phyloP scores from a whole-genome alignment of 1,140 invertebrate species.

The Diorhabda elongata region DNA sequence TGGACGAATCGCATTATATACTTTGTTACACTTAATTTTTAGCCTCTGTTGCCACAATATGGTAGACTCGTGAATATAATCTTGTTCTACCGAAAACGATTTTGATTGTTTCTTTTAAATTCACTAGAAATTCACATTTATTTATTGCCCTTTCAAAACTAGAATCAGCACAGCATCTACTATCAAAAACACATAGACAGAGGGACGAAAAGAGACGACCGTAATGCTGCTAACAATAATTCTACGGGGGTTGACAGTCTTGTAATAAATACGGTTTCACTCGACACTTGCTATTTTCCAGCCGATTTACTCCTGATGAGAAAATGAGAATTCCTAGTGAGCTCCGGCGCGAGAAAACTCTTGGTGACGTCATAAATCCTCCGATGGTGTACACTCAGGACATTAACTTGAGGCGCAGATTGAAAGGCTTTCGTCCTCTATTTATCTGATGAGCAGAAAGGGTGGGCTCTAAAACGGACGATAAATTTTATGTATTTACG shows the following conservation, averaged over 20 bases:
- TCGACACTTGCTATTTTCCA: conserved; percentile 45
- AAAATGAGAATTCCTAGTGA: conserved; percentile 48
- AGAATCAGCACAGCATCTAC: not conserved
- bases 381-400: conserved; percentile 8
- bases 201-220: not conserved
- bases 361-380: conserved; percentile 42
- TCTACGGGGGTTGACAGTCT: conserved; percentile 43
- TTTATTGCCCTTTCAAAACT: too few species aligned
- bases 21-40: too few species aligned
- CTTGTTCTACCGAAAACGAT: too few species aligned
- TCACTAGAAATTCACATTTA: too few species aligned
- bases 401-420: conserved; percentile 14
- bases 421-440: conserved; percentile 6
- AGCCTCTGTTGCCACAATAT: too few species aligned
- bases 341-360: conserved; percentile 43
- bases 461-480: too few species aligned
- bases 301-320: conserved; percentile 48
- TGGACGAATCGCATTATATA: too few species aligned
- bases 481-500: too few species aligned
- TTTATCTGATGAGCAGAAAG: too few species aligned
- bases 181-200: not conserved
- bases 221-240: conserved; percentile 46
- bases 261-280: conserved; percentile 45
- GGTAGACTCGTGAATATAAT: too few species aligned
- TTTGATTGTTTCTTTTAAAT: too few species aligned